Evolutionary conservation across 2,888 invertebrate species (phyloP).

Genomic region (Lysandra coridon): DNA sequence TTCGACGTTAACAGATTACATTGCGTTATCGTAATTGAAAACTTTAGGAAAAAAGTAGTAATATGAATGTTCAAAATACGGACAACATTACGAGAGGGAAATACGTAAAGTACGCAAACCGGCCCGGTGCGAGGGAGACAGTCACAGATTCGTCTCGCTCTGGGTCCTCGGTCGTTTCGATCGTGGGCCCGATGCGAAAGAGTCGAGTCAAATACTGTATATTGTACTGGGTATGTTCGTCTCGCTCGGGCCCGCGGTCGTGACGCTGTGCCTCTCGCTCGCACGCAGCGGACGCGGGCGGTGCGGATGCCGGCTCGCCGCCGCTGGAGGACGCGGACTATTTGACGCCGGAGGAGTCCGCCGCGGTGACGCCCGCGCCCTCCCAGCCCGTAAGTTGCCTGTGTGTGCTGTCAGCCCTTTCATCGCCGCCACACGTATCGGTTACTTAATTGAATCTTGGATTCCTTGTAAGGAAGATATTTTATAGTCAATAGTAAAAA

Average conservation of each 20-base stretch:
- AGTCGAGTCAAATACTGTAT: neutral
- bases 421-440: neutral
- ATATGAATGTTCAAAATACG: neutral
- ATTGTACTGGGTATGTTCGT: neutral
- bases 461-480: neutral
- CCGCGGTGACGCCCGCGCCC: constrained; percentile 81
- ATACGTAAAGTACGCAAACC: neutral
- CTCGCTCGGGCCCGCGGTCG: constrained; percentile 4
- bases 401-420: constrained; percentile 29
- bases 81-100: neutral
- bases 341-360: constrained; percentile 88
- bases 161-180: constrained; percentile 4
- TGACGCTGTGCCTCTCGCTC: constrained; percentile 22
- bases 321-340: constrained; percentile 87
- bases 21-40: neutral
- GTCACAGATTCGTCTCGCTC: neutral
- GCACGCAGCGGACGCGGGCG: constrained; percentile 44
- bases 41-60: neutral
- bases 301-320: constrained; percentile 67
- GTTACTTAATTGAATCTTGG: neutral
- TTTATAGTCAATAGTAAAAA: no score
- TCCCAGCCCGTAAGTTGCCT: constrained; percentile 59
- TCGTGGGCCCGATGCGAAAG: neutral
- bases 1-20: neutral
- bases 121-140: neutral